phyloP scores from a whole-genome alignment of 2,113 vertebrate species.

The Salminus brasiliensis region DNA sequence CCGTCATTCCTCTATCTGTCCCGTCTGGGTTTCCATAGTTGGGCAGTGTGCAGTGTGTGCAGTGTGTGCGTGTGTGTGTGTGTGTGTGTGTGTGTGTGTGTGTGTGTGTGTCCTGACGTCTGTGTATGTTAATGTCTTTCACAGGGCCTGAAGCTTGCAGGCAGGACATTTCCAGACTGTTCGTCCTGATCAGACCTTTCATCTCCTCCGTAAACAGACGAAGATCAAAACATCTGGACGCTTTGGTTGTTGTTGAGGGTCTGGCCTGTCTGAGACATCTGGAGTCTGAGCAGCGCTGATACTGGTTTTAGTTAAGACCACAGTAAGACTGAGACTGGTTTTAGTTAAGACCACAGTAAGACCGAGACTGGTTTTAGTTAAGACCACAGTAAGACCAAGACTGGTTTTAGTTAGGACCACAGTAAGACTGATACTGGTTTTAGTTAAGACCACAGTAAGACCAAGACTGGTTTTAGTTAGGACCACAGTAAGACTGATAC shows the following conservation, averaged over 20 bases:
- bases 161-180: conserved; percentile 11
- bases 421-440: too few relatives aligned
- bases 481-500: background rate
- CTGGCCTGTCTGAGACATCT: background rate
- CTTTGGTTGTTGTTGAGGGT: background rate
- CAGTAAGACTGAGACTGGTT: too few relatives aligned
- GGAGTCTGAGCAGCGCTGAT: background rate
- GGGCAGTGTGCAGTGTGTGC: background rate
- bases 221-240: background rate
- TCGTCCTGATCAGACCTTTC: conserved; percentile 13
- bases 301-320: too few relatives aligned
- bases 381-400: too few relatives aligned
- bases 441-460: too few relatives aligned
- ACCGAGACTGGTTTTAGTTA: too few relatives aligned
- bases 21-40: too few relatives aligned
- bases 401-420: too few relatives aligned
- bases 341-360: too few relatives aligned
- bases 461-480: too few relatives aligned
- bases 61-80: background rate
- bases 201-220: conserved; percentile 36
- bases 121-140: conserved; percentile 36
- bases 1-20: background rate
- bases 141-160: conserved; percentile 37
- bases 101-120: background rate
- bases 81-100: background rate